Evolutionary conservation across 2,888 invertebrate genomes (phyloP), one percentile per base, ranked within the genome.

Genomic region (Mesochorus sp.): DNA sequence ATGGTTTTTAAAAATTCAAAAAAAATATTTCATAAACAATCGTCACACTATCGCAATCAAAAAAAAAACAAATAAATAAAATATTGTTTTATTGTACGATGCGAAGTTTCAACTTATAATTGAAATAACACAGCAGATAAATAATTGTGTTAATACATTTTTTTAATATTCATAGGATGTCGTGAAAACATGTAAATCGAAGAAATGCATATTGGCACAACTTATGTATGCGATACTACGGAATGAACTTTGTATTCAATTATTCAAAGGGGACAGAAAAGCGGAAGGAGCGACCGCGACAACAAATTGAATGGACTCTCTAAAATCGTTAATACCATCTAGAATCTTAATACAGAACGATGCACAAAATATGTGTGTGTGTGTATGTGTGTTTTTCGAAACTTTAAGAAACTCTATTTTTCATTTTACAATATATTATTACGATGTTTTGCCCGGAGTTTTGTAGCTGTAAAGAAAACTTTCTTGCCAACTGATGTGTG

Each of bases 241-340:
- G 47, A 47, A 68, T 55, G 31, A 34, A 44, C 24, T 55, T 68
- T 21, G 6, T 68, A 68, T 57, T 47, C 14, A 34, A 68, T 68
- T 44, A 68, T 68, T 31, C 34, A 34, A 14, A 68, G 10, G 31
- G 21, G 44, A 8, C 14, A 14, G 10, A 3, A n/a, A 26, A 5
- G 19, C 44, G 17, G 39, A 28, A 12, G 3, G 19, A 31, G 28
- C n/a, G n/a, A n/a, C n/a, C n/a, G 19, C 21, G 34, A 34, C n/a
- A n/a, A 17, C 12, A 14, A 12, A 44, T 57, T 12, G 21, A 21
- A 10, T 37, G 44, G 14, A 44, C 67, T 34, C 21, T 51, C 34
- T 24, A 10, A 19, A 28, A 55, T 14, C 53, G 8, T 31, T 39
- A 3, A 39, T 53, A 28, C 12, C n/a, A 44, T 55, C 28, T 12